Evolutionary conservation across 92 coral and sea anemone species (phyloP), one percentile per base, ranked within the genome.

Genomic region (Porites divaricata): DNA sequence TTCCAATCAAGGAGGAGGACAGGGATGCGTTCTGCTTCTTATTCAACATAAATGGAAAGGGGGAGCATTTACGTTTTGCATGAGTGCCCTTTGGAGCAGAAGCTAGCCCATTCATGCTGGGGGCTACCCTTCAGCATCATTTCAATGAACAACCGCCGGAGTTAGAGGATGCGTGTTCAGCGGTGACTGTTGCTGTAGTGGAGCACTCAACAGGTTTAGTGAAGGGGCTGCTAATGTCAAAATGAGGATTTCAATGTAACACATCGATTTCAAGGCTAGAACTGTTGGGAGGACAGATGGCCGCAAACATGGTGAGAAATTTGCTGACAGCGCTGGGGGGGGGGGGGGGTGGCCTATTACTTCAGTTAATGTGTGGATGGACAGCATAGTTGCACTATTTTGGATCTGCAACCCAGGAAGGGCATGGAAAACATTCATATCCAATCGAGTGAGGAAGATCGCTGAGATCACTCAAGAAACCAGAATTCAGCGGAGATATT

Each of bases 51-150:
- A 80, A 79, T 25, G 85, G 63, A 58, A 74, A 75, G 52, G 89
- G 79, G 70, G 83, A 90, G 62, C 93, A 86, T 35, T 77, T 81
- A 35, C 86, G 89, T 21, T 89, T 79, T 58, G 70, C 89, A 13
- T 79, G 93, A 72, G 87, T 89, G 20, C 90, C 89, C 16, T 89
- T 89, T 61, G 89, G 93, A n/a, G 90, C 83, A 1, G 90, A 87
- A 67, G 90, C 88, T 5, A 91, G 94, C 75, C 91, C 94, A 0
- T 91, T 91, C 83, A 63, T 91, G 63, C 87, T 91, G 13, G 94
- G 94, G 21, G 89, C 94, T 8, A 88, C 94, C 4, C 70, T 91
- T 16, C 74, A 75, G 64, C 58, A 91, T 73, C 94, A 88, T 73
- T 91, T 75, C 83, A 77, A 91, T 57, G 84, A 84, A 28, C 91